Conservation (phyloP, 1,140 invertebrate species). For the Drosophila simulans region DNA sequence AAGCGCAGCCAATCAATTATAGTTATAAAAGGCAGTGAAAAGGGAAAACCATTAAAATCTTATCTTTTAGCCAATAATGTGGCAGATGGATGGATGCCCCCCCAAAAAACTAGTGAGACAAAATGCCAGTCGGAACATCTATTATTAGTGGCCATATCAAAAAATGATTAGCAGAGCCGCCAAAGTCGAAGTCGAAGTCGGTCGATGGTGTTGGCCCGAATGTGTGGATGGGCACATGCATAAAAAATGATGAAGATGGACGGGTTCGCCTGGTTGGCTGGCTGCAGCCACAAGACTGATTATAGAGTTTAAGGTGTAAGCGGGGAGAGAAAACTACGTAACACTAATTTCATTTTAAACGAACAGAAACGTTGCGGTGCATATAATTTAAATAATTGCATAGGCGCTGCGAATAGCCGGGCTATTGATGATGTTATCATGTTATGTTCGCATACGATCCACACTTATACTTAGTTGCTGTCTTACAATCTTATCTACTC, state of each 20-base stretch:
- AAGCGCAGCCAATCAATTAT: conserved; percentile 45
- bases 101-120: conserved; percentile 7
- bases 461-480: conserved; percentile 49
- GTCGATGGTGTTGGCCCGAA: conserved; percentile 44
- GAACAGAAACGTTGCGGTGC: conserved; percentile 61
- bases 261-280: conserved; percentile 23
- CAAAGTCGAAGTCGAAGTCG: conserved; percentile 17
- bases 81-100: conserved; percentile 58
- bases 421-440: conserved; percentile 80
- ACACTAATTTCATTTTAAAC: conserved; percentile 81
- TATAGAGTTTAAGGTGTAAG: conserved; percentile 60
- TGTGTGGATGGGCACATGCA: conserved; percentile 9
- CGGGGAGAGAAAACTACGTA: conserved; percentile 54
- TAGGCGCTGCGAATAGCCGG: conserved; percentile 42
- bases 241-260: conserved; percentile 41
- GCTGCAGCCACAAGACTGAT: conserved; percentile 46
- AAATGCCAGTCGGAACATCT: conserved; percentile 21
- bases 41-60: conserved; percentile 63
- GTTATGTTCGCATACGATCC: conserved; percentile 43
- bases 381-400: conserved; percentile 79
- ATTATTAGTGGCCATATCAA: conserved; percentile 72
- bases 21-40: conserved; percentile 49
- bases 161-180: conserved; percentile 61
- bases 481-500: conserved; percentile 66
- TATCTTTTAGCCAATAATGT: conserved; percentile 49